These are phyloP conservation scores for Drosophila mercatorum DNA, from an alignment of 2,888 invertebrate species.

Conservation along the genomic window DNA sequence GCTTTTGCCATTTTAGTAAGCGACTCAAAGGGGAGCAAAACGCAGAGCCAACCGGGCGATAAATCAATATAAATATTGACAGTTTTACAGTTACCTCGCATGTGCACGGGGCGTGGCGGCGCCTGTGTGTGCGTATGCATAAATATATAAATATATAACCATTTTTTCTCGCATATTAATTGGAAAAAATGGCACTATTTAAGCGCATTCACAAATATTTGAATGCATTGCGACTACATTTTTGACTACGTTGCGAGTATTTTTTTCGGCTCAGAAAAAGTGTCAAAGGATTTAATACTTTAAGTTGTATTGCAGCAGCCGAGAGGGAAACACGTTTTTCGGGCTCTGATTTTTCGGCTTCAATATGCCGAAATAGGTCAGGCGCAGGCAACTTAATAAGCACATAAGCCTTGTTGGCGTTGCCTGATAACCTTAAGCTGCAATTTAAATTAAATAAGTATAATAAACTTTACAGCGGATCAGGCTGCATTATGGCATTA, in stretches of 20 bases:
- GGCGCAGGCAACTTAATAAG: conserved; percentile 19
- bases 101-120: conserved; percentile 24
- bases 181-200: conserved; percentile 31
- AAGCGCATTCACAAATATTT: conserved; percentile 45
- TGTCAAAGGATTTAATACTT: background rate
- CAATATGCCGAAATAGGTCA: background rate
- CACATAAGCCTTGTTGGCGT: conserved; percentile 10
- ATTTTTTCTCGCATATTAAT: conserved; percentile 31
- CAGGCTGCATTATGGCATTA: background rate
- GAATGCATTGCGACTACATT: conserved; percentile 21
- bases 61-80: conserved; percentile 75
- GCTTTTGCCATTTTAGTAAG: conserved; percentile 28
- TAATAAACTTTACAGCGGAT: conserved; percentile 9
- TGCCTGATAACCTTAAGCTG: conserved; percentile 18
- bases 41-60: conserved; percentile 31
- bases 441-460: conserved; percentile 1
- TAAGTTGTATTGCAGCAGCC: background rate
- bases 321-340: background rate
- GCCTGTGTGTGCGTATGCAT: conserved; percentile 7
- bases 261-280: background rate
- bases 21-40: conserved; percentile 20
- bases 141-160: conserved; percentile 2
- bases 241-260: conserved; percentile 11
- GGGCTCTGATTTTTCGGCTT: background rate
- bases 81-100: conserved; percentile 51